A percentile compares a stretch with the other conserved stretches of the same genome.
phyloP scores from a whole-genome alignment of 2,888 invertebrate species.

The Drosophila mercatorum region DNA sequence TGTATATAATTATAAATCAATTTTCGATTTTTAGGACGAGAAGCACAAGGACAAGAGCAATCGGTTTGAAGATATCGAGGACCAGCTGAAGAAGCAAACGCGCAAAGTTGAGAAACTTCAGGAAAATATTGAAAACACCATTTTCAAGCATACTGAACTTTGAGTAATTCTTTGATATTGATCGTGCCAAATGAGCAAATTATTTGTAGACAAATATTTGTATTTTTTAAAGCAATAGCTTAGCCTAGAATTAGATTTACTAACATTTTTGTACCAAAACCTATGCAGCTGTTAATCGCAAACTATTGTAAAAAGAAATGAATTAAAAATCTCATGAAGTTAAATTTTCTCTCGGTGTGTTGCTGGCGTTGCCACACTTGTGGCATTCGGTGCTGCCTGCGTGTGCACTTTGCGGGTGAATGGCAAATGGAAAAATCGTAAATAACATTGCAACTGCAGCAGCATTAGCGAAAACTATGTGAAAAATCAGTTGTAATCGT shows the following conservation, averaged over 20 bases:
- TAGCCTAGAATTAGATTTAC: constrained; percentile 24
- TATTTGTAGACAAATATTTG: constrained; percentile 41
- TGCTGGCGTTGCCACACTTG: constrained; percentile 37
- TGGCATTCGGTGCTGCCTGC: constrained; percentile 31
- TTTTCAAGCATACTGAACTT: constrained; percentile 91
- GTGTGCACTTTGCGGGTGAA: constrained; percentile 46
- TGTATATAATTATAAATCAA: no score
- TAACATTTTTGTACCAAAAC: constrained; percentile 44
- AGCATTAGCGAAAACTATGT: constrained; percentile 49
- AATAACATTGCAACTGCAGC: constrained; percentile 60
- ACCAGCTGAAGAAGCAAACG: constrained; percentile 92
- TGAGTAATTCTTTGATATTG: constrained; percentile 83
- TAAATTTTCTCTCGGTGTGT: constrained; percentile 26
- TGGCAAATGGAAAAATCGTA: constrained; percentile 57
- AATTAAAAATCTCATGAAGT: constrained; percentile 37
- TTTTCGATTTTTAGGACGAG: constrained; percentile 84
- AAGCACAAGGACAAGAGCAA: constrained; percentile 88
- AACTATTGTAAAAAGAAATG: constrained; percentile 22
- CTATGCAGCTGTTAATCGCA: constrained; percentile 33
- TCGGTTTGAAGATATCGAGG: constrained; percentile 88
- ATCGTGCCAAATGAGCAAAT: constrained; percentile 62
- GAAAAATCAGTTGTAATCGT: constrained; percentile 32
- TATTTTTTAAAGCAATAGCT: constrained; percentile 39
- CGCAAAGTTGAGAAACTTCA: constrained; percentile 95
- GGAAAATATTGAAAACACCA: constrained; percentile 90